phyloP scores from a whole-genome alignment of 2,888 invertebrate genomes.

The Nymphalis urticae region DNA sequence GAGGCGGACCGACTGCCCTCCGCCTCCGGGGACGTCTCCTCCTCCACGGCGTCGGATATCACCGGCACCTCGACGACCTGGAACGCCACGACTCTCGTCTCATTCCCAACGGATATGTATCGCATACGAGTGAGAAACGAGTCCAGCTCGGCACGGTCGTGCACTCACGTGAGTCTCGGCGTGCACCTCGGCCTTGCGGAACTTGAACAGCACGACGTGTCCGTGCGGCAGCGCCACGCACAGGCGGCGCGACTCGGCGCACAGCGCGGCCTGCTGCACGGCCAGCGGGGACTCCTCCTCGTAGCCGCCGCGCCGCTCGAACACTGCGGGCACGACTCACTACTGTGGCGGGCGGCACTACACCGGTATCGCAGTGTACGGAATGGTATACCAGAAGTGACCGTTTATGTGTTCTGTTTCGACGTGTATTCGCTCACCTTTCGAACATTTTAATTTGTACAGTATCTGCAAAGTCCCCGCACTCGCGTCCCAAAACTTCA shows the following conservation, averaged over 20 bases:
- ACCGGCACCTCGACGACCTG: conserved; percentile 94
- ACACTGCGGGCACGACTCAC: conserved; percentile 50
- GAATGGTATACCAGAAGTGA: too few species aligned
- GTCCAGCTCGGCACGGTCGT: too few species aligned
- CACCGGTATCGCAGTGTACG: too few species aligned
- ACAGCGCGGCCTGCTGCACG: conserved; percentile 93
- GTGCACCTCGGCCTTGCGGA: conserved; percentile 93
- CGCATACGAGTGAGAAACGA: too few species aligned
- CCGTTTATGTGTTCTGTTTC: not conserved
- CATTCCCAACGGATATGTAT: not conserved
- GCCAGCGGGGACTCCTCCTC: conserved; percentile 93
- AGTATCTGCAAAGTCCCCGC: conserved; percentile 97
- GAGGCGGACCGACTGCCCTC: conserved; percentile 81
- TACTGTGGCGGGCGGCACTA: too few species aligned
- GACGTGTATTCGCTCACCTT: conserved; percentile 70
- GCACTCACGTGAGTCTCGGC: conserved; percentile 88
- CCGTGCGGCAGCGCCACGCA: conserved; percentile 95
- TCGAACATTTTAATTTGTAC: conserved; percentile 98
- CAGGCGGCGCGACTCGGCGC: conserved; percentile 93
- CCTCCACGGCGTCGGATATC: conserved; percentile 85
- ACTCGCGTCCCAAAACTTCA: conserved; percentile 99
- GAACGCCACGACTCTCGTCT: conserved; percentile 30
- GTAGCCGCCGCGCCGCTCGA: conserved; percentile 78
- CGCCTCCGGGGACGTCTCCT: conserved; percentile 91
- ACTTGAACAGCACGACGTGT: conserved; percentile 97